These are phyloP conservation scores for Nephrotoma guestfalica DNA, from an alignment of 2,888 invertebrate species.

Conservation along the genomic window DNA sequence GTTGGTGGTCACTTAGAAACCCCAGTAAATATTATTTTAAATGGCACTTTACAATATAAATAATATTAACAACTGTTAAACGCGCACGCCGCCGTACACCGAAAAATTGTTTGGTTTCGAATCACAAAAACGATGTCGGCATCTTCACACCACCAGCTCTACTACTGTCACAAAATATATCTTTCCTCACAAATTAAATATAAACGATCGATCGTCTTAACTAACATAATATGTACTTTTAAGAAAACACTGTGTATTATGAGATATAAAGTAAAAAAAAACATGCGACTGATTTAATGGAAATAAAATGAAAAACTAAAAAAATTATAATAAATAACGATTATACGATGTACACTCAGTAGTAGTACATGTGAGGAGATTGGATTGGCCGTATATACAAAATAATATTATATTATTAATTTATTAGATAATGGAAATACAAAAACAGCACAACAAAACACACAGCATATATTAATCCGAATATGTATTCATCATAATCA, in stretches of 20 bases:
- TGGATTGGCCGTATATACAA: background rate
- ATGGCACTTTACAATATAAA: background rate
- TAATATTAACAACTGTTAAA: background rate
- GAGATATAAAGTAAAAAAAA: background rate
- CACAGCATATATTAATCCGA: background rate
- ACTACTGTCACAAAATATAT: background rate
- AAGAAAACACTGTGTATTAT: background rate
- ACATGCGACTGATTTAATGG: background rate
- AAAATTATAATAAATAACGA: background rate
- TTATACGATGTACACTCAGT: background rate
- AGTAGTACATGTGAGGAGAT: background rate
- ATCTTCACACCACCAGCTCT: background rate
- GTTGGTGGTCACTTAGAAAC: background rate
- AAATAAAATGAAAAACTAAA: background rate
- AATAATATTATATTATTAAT: background rate
- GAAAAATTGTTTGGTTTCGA: background rate
- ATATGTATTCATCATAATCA: background rate
- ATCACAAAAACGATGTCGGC: background rate
- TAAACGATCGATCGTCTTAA: background rate
- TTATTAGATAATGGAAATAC: background rate
- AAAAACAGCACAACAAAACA: background rate
- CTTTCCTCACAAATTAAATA: background rate
- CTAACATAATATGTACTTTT: background rate
- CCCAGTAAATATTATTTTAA: background rate
- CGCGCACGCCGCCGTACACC: background rate